These are phyloP conservation scores for Stegophylla sp. DNA, from an alignment of 2,888 invertebrate genomes.

Conservation along the genomic window DNA sequence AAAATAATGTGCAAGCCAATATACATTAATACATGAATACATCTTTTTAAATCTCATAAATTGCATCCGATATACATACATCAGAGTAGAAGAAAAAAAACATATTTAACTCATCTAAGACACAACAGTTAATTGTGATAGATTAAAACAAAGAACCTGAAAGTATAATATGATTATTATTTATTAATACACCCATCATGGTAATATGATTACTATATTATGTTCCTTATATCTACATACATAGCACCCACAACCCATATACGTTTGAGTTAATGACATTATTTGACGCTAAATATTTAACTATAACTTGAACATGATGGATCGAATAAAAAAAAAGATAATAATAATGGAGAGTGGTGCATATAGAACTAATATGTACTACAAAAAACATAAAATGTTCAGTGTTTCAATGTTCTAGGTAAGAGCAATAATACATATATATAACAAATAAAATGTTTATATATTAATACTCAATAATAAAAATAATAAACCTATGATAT, in stretches of 20 bases:
- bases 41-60: not conserved
- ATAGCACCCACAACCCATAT: not conserved
- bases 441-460: too few relatives aligned
- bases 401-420: not conserved
- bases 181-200: not conserved
- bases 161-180: conserved; percentile 1
- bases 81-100: not conserved
- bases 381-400: conserved; percentile 16
- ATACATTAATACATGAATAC: not conserved
- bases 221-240: too few relatives aligned
- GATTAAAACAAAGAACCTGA: not conserved
- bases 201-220: not conserved
- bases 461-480: too few relatives aligned
- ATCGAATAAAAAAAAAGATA: not conserved
- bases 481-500: too few relatives aligned
- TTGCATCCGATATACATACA: conserved; percentile 1
- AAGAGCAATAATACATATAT: too few relatives aligned
- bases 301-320: not conserved
- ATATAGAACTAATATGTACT: not conserved
- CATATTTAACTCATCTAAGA: not conserved
- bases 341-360: not conserved
- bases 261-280: not conserved
- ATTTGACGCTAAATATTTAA: not conserved
- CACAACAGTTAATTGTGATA: not conserved
- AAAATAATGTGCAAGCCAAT: not conserved